These are phyloP conservation scores for Lampropteryx suffumata DNA, from an alignment of 2,888 invertebrate species.

Conservation along the genomic window DNA sequence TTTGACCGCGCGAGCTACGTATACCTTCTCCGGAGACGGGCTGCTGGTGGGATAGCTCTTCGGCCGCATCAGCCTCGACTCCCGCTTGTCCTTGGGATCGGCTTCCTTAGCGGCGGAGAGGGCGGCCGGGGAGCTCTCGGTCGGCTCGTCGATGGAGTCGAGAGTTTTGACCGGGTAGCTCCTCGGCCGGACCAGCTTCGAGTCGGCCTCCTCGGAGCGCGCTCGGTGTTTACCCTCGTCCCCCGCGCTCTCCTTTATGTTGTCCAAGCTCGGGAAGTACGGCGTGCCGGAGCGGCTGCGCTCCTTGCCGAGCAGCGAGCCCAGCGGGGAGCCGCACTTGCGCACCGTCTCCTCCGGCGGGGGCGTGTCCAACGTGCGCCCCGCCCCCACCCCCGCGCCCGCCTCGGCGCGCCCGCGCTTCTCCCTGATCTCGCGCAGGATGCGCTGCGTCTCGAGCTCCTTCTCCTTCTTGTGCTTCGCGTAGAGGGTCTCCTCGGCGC, in stretches of 20 bases:
- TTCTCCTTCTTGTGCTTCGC: conserved; percentile 84
- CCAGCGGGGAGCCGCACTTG: conserved; percentile 66
- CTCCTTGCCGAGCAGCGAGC: conserved; percentile 57
- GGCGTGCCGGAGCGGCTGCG: conserved; percentile 76
- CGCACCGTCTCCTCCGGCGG: conserved; percentile 56
- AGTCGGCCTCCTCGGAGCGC: conserved; percentile 54
- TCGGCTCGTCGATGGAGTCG: conserved; percentile 56
- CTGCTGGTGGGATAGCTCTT: conserved; percentile 84
- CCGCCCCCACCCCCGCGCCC: conserved; percentile 19
- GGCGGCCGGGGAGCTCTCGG: conserved; percentile 43
- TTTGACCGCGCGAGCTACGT: conserved; percentile 51
- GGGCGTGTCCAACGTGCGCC: conserved; percentile 43
- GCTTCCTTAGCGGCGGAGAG: conserved; percentile 41
- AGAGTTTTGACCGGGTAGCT: conserved; percentile 81
- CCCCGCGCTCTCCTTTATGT: conserved; percentile 69
- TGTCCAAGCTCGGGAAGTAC: conserved; percentile 77
- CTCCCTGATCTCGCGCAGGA: conserved; percentile 86
- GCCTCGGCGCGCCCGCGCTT: conserved; percentile 75
- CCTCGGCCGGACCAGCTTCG: conserved; percentile 78
- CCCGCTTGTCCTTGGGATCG: conserved; percentile 54
- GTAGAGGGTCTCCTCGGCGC: conserved; percentile 86
- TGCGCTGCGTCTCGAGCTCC: conserved; percentile 86
- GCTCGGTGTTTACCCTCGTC: conserved; percentile 50
- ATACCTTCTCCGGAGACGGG: conserved; percentile 71
- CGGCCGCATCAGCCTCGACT: conserved; percentile 79